Base-by-base conservation (phyloP, 2,888 invertebrate genomes). In the Brenthis hecate region DNA sequence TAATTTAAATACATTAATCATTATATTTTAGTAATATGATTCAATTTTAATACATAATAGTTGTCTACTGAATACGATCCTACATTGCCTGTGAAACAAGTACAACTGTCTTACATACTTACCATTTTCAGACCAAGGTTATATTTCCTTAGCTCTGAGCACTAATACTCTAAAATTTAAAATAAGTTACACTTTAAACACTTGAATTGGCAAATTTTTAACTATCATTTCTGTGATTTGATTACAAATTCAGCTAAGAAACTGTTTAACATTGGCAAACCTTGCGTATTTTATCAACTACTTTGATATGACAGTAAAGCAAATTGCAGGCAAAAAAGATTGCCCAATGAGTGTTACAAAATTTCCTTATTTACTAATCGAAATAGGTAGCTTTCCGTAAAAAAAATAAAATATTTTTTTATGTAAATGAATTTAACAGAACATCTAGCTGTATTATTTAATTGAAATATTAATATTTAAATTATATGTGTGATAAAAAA, bases 61-160 rank as follows among this genome's bases (percentile, higher is more conserved):
- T 55, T 36, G 47, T 55, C 56, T 23, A 14, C 60, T 61, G 61
- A 56, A 64, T 47, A 53, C 51, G 64, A 58, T 56, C 53, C 14
- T 48, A n/a, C 32, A 56, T 56, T 56, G 36, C 8, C 63, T 56
- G 67, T 64, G 43, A 68, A 60, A 28, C 23, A 19, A 19, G 19
- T 19, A 19, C 19, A 50, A 50, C 60, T 68, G 56, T 58, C 56
- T 55, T 66, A 69, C 69, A 72, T 65, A 74, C 78, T 74, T 68
- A 79, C 78, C 75, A 77, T 75, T 76, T 76, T 73, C 67, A 72
- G 68, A 72, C 75, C 76, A 77, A 78, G 75, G 77, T 76, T 77
- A 76, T 71, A 73, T 65, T 68, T 61, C 62, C 64, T 68, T 64
- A 57, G 43, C 23, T 66, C 36, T 60, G 51, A 67, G 36, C 66